Evolutionary conservation across 1,140 invertebrate genomes (phyloP), one percentile per base, ranked within the genome.

Genomic region (Littorina saxatilis): DNA sequence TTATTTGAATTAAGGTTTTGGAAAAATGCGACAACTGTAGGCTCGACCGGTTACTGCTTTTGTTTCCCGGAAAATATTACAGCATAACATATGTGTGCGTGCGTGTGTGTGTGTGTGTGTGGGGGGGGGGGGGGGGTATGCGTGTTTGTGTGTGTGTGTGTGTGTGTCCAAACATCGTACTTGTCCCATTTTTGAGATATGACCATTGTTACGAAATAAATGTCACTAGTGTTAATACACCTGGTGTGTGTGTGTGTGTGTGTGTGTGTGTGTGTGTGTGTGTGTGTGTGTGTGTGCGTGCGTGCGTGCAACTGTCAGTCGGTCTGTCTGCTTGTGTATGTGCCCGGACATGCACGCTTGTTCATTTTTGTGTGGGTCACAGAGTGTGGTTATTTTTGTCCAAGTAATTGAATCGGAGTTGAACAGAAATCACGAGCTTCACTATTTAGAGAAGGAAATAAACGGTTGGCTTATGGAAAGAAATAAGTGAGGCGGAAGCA

Each of bases 241-340:
- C 20, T 50, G 9, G 58, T 63, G 13, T 63, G 58, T 63, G 58
- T 29, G 13, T 63, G 58, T 29, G 11, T 63, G 58, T 63, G 13
- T 63, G 11, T 63, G 58, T 63, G 58, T 63, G 58, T 63, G 58
- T 63, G 11, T 63, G 58, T 15, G 27, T 63, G 58, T 63, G 13
- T 63, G 58, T 27, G 27, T 27, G 58, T 63, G 13, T 63, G 58
- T 63, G 27, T 29, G 11, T 63, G 11, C 11, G 27, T 63, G 11
- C n/a, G 13, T 63, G 13, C n/a, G 58, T 63, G 58, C n/a, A 9
- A 13, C 17, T 63, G 58, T 27, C 11, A n/a, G 13, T 63, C 11
- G 9, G 11, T 27, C 17, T 63, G 58, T 63, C 17, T 63, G 13
- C n/a, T 7, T 63, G 58, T 63, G 11, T 63, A 9, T 29, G 11